These are phyloP conservation scores for Allacma fusca DNA, from an alignment of 2,888 invertebrate genomes.

Conservation along the genomic window DNA sequence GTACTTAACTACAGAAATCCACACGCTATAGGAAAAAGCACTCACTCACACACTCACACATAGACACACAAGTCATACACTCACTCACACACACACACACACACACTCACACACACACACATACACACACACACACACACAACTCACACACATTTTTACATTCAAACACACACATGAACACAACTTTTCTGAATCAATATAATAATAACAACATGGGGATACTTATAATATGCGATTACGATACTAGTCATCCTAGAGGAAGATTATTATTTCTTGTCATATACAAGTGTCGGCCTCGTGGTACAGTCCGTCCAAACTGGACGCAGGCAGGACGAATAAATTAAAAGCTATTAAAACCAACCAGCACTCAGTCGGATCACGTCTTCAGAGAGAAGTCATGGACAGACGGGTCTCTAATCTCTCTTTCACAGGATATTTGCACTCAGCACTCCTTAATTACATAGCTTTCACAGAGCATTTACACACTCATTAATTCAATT, in stretches of 20 bases:
- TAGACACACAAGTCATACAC: neutral
- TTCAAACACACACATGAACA: neutral
- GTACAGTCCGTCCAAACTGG: neutral
- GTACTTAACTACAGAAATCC: neutral
- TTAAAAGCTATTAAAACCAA: slow-evolving; percentile 39
- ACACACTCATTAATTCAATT: slow-evolving; percentile 37
- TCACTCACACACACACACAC: neutral
- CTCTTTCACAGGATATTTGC: slow-evolving; percentile 26
- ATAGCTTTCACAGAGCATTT: slow-evolving; percentile 15
- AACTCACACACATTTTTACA: too few species aligned
- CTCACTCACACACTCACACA: neutral
- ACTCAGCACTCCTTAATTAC: slow-evolving; percentile 29
- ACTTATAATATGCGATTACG: neutral
- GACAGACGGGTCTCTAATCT: slow-evolving; percentile 28
- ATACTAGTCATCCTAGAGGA: neutral
- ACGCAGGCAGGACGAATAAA: slow-evolving; percentile 37
- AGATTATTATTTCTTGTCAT: neutral
- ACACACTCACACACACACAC: slow-evolving; percentile 8
- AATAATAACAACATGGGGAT: neutral
- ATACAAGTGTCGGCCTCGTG: slow-evolving; percentile 27
- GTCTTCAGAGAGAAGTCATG: slow-evolving; percentile 28
- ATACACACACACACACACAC: neutral
- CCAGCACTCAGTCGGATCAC: slow-evolving; percentile 34
- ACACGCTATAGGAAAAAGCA: neutral
- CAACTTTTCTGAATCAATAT: too few species aligned